Evolutionary conservation across 2,888 invertebrate species (phyloP), one percentile per base, ranked within the genome.

Genomic region (Lissonota sp.): DNA sequence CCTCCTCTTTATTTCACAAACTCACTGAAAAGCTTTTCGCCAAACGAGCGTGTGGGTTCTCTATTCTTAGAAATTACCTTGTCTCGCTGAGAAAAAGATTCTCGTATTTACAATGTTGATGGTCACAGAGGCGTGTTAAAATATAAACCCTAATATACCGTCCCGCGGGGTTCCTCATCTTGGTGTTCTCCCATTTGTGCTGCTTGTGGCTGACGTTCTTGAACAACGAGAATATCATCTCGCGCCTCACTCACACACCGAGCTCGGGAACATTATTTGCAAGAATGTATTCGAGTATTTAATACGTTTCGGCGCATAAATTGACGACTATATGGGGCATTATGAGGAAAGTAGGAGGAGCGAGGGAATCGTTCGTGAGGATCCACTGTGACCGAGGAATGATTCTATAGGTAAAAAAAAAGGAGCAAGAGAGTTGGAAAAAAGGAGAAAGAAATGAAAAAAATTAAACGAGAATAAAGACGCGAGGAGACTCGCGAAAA

Each of bases 251-350:
- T 37, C 79, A 63, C 77, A 57, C 69, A 60, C 70, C 67, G 49
- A 67, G 83, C 84, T 62, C 72, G 46, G 70, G 51, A 64, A 72
- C 63, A 83, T 84, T 83, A 73, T 81, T 82, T 75, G 82, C 67
- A 80, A 76, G 74, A 82, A 79, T 83, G 85, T 85, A 86, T 85
- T 79, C 80, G 84, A 87, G 88, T 89, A 87, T 91, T 91, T 90
- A 91, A 91, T 91, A 91, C 88, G 89, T 90, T 91, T 91, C 84
- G 88, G 87, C 86, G 90, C 91, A 91, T 91, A 91, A 91, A 91
- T 91, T 91, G 90, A 82, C 84, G 86, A 91, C 87, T 91, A 91
- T 91, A 91, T 90, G 91, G 90, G 91, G 90, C 90, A 88, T 90
- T 89, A 90, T 88, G 88, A 89, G 87, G 81, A 58, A 79, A 82